Base-by-base conservation (phyloP, 2,888 invertebrate species). In the Stenodera caucasica region DNA sequence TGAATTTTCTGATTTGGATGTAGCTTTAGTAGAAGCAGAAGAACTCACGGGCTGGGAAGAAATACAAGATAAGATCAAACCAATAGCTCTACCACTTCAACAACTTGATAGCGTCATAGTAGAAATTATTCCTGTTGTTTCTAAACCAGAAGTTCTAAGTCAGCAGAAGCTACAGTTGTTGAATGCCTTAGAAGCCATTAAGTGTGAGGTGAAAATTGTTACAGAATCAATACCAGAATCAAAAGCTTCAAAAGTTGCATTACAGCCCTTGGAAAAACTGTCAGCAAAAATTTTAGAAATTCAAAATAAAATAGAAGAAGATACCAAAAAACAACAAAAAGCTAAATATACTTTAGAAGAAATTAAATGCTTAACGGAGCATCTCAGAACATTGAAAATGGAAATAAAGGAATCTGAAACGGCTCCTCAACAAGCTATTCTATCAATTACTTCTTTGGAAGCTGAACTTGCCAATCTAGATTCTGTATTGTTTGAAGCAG, bases 1-100 rank as follows among this genome's bases (percentile, higher is more conserved):
- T 15, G 52, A 49, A 49, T 15, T 57, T 0, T 33, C 33, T 14
- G 14, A 37, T 14, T 37, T 53, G 12, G 33, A 55, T 2, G 18
- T 11, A 2, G 55, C 21, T 23, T n/a, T 26, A n/a, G 49, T 35
- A 55, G 23, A 23, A 14, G 35, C 21, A 14, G 33, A 56, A 50
- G 26, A 45, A 15, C 35, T 32, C 9, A 49, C 23, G 2, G 33
- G 18, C 2, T 53, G 58, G 37, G 18, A 52, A 18, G 49, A 59
- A 49, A 51, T 60, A 26, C 53, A 58, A 11, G 60, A 64, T 18
- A 58, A 60, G 55, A 50, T 72, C 33, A 64, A 61, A 37, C 51
- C 57, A 30, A 55, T 74, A n/a, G 57, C 67, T 30, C 67, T 69
- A 63, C 70, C 72, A 30, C 30, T 73, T 9, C 66, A 71, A 55